Percentiles rank a stretch among this genome's conserved stretches.
Evolutionary conservation across 2,888 invertebrate species (phyloP).

Genomic region (Amiota communis): DNA sequence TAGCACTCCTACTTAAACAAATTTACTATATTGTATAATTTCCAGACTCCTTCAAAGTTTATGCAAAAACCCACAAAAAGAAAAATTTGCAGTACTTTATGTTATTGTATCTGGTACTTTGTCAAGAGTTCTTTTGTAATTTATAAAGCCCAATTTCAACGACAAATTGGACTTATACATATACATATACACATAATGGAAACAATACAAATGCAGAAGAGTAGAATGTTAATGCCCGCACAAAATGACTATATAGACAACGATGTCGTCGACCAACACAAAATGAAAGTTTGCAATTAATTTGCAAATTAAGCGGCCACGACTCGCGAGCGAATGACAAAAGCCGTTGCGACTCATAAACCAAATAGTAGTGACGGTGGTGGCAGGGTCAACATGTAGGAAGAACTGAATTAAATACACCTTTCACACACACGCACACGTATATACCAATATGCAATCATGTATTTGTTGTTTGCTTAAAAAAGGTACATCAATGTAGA

Average conservation of each 20-base stretch:
- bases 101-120: too few species aligned
- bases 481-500: neutral
- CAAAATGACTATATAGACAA: neutral
- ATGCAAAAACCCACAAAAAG: neutral
- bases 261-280: constrained; percentile 4
- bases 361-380: neutral
- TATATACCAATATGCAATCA: constrained; percentile 23
- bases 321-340: neutral
- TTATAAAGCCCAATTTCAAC: too few species aligned
- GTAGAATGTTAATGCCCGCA: neutral
- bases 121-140: too few species aligned
- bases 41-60: too few species aligned
- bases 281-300: constrained; percentile 22
- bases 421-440: neutral
- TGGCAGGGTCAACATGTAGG: constrained; percentile 4
- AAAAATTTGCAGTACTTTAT: neutral
- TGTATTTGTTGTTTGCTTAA: constrained; percentile 26
- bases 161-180: too few species aligned
- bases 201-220: too few species aligned
- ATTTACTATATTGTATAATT: too few species aligned
- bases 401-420: constrained; percentile 29
- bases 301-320: constrained; percentile 19
- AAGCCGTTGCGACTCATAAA: constrained; percentile 12
- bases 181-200: too few species aligned
- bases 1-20: too few species aligned